A percentile compares a stretch with the other conserved stretches of the same genome.
These are phyloP conservation scores for Microtus montanus DNA, from an alignment of 2,113 vertebrate genomes.

Conservation along the genomic window DNA sequence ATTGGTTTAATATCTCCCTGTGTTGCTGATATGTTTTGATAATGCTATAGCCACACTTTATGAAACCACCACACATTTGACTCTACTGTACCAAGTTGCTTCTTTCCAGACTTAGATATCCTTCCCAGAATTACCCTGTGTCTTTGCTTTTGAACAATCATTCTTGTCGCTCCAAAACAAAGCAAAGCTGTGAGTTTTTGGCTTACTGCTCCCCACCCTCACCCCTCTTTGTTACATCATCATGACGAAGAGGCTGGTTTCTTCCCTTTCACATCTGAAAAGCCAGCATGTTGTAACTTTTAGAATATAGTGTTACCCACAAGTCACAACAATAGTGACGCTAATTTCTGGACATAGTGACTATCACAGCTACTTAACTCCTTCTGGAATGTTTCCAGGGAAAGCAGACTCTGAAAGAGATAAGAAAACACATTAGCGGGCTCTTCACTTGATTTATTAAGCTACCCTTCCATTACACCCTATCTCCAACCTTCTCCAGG, in stretches of 20 bases:
- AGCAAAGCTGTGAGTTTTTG: not conserved
- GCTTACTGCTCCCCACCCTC: not conserved
- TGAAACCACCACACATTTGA: not conserved
- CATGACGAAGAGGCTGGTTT: not conserved
- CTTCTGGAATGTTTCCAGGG: slow-evolving; percentile 8
- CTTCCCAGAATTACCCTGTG: not conserved
- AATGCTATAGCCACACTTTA: not conserved
- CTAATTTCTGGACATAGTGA: not conserved
- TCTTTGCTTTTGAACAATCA: slow-evolving; percentile 33
- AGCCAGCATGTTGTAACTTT: not conserved
- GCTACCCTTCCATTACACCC: not conserved
- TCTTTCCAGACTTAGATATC: slow-evolving; percentile 28
- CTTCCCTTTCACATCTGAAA: not conserved
- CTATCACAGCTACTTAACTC: not conserved
- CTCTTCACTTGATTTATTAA: not conserved
- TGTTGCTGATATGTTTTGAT: not conserved
- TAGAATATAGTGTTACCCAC: not conserved
- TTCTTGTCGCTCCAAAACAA: not conserved
- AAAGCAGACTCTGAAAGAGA: not conserved
- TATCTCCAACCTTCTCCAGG: not conserved
- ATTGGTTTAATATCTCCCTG: not conserved
- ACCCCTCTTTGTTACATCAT: not conserved
- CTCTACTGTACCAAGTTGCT: not conserved
- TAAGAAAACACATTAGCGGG: not conserved
- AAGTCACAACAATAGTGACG: not conserved